These are phyloP conservation scores for Pollimyrus isidori DNA, from an alignment of 2,113 vertebrate species.

Conservation along the genomic window DNA sequence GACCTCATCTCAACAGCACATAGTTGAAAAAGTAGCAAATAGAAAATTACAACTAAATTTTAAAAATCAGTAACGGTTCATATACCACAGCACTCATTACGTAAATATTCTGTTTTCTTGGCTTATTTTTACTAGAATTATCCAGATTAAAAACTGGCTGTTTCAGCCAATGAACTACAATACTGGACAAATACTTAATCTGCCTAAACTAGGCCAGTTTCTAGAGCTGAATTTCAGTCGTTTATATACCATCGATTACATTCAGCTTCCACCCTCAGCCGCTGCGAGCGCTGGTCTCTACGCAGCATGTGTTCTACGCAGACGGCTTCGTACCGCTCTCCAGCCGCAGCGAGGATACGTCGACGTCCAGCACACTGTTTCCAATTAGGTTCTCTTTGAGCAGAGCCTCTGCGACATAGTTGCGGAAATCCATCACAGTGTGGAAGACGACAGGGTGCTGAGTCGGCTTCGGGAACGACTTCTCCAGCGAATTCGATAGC, in stretches of 20 bases:
- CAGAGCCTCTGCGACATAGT: constrained; percentile 78
- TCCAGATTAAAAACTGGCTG: neutral
- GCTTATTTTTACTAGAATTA: neutral
- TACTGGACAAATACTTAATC: neutral
- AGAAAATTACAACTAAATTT: neutral
- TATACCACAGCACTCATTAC: neutral
- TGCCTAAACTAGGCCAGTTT: neutral
- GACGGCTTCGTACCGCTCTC: constrained; percentile 59
- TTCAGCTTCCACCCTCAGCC: neutral
- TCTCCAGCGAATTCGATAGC: constrained; percentile 83
- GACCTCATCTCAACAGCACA: neutral
- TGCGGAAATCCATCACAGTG: constrained; percentile 78
- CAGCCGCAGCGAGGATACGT: constrained; percentile 60
- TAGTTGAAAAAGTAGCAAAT: neutral
- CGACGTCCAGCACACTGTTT: constrained; percentile 64
- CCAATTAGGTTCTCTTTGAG: constrained; percentile 68
- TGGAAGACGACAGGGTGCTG: constrained; percentile 80
- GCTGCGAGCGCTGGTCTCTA: neutral
- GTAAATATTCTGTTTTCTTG: neutral
- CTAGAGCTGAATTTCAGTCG: neutral
- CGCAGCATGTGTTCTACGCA: neutral
- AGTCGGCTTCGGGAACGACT: constrained; percentile 60
- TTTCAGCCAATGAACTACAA: neutral
- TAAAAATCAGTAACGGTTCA: neutral
- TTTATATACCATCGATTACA: neutral